phyloP scores from a whole-genome alignment of 1,140 invertebrate genomes.

The Drosophila nigrodunni region DNA sequence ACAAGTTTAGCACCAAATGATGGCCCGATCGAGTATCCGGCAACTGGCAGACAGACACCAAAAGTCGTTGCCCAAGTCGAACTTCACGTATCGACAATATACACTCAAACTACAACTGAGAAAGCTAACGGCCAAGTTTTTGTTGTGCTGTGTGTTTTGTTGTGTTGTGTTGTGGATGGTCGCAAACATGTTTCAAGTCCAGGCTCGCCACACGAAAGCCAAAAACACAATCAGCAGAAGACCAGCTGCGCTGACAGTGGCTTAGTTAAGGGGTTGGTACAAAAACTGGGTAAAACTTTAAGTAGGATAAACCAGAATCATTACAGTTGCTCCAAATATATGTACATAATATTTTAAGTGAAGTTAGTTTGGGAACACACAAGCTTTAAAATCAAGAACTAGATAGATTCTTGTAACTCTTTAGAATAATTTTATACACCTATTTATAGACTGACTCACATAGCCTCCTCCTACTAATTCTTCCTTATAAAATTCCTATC shows the following conservation, averaged over 20 bases:
- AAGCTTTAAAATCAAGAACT: too few relatives aligned
- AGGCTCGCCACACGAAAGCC: constrained; percentile 48
- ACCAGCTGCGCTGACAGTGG: constrained; percentile 43
- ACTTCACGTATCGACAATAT: constrained; percentile 30
- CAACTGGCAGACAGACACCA: constrained; percentile 21
- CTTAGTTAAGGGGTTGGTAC: not conserved
- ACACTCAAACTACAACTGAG: constrained; percentile 10
- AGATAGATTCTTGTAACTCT: too few relatives aligned
- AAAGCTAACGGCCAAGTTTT: constrained; percentile 66
- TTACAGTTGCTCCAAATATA: too few relatives aligned
- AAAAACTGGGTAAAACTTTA: not conserved
- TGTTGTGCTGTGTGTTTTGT: constrained; percentile 14
- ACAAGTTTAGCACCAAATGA: constrained; percentile 55
- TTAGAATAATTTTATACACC: too few relatives aligned
- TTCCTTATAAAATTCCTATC: not conserved
- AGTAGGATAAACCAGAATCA: too few relatives aligned
- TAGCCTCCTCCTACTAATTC: too few relatives aligned
- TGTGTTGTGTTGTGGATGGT: constrained; percentile 24
- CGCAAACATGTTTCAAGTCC: constrained; percentile 73
- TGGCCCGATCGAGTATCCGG: constrained; percentile 18
- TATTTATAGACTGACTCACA: too few relatives aligned
- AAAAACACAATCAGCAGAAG: constrained; percentile 54
- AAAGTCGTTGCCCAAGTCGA: constrained; percentile 8
- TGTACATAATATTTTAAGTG: too few relatives aligned
- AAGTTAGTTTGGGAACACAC: too few relatives aligned